Conservation (phyloP, 2,888 invertebrate species). For the Euclidia mi region DNA sequence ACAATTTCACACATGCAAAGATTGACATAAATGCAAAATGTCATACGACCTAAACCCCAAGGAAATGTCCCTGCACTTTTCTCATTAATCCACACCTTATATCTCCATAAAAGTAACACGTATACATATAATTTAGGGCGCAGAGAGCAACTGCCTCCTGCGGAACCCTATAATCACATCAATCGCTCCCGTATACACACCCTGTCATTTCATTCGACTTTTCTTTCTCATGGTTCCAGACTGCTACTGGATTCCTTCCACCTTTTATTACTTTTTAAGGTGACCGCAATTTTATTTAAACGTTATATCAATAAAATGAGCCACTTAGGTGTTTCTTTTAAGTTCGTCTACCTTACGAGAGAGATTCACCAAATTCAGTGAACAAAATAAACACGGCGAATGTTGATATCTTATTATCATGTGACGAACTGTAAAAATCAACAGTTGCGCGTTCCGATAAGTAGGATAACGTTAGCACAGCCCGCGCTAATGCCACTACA, state of each 20-base stretch:
- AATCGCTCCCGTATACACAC: constrained; percentile 51
- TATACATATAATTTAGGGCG: constrained; percentile 19
- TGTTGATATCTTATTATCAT: constrained; percentile 75
- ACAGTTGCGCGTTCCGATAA: constrained; percentile 75
- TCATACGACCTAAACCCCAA: no score
- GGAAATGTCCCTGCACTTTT: no score
- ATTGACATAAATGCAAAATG: no score
- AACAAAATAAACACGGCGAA: constrained; percentile 62
- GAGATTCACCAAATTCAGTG: constrained; percentile 58
- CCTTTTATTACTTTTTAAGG: constrained; percentile 77
- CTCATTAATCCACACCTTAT: constrained; percentile 24
- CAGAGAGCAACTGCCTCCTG: constrained; percentile 23
- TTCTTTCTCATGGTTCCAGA: constrained; percentile 86
- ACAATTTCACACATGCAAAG: no score
- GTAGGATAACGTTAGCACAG: constrained; percentile 83
- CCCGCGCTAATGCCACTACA: constrained; percentile 74
- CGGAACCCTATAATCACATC: constrained; percentile 71
- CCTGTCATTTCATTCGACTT: constrained; percentile 77
- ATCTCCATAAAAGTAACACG: constrained; percentile 5
- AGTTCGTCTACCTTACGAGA: constrained; percentile 69
- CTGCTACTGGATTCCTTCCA: constrained; percentile 85
- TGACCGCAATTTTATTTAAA: constrained; percentile 83
- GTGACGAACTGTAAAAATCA: constrained; percentile 78
- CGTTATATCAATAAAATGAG: constrained; percentile 78
- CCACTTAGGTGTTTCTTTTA: constrained; percentile 61